phyloP scores from a whole-genome alignment of 2,888 invertebrate genomes.

The Volucella zonaria region DNA sequence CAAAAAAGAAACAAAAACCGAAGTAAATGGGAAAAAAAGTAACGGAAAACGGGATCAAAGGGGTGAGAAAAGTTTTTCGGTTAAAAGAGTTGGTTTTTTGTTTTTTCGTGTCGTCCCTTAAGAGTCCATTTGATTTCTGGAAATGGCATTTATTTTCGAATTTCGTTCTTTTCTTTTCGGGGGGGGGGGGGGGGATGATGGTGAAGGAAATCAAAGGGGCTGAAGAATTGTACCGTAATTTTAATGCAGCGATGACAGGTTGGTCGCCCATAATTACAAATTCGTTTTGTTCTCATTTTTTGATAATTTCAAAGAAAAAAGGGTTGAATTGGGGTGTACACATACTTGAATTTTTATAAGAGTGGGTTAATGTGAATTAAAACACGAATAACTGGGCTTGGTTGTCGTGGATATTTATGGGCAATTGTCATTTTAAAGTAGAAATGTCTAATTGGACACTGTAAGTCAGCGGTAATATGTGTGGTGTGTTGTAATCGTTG shows the following conservation, averaged over 20 bases:
- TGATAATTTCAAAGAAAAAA: constrained; percentile 44
- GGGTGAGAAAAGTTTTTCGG: constrained; percentile 56
- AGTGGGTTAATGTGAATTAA: constrained; percentile 33
- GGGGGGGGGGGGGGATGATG: constrained; percentile 23
- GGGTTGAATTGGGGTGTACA: constrained; percentile 39
- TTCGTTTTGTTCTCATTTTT: constrained; percentile 50
- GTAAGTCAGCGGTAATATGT: constrained; percentile 19
- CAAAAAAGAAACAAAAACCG: constrained; percentile 4
- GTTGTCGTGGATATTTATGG: constrained; percentile 38
- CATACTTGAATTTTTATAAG: constrained; percentile 18
- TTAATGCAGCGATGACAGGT: constrained; percentile 71
- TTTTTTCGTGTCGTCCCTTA: background rate
- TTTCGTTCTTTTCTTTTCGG: constrained; percentile 5
- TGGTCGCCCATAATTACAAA: constrained; percentile 70
- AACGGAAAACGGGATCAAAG: constrained; percentile 41
- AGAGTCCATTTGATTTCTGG: constrained; percentile 67
- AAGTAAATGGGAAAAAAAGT: background rate
- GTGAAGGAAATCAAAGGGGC: constrained; percentile 16
- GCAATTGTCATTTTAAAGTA: constrained; percentile 53
- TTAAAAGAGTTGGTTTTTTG: constrained; percentile 46
- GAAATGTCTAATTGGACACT: constrained; percentile 15
- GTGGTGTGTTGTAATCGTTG: background rate
- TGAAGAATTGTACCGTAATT: constrained; percentile 52
- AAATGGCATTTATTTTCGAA: constrained; percentile 42
- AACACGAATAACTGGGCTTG: constrained; percentile 4